phyloP scores from a whole-genome alignment of 2,113 vertebrate genomes.

The Elgaria multicarinata region DNA sequence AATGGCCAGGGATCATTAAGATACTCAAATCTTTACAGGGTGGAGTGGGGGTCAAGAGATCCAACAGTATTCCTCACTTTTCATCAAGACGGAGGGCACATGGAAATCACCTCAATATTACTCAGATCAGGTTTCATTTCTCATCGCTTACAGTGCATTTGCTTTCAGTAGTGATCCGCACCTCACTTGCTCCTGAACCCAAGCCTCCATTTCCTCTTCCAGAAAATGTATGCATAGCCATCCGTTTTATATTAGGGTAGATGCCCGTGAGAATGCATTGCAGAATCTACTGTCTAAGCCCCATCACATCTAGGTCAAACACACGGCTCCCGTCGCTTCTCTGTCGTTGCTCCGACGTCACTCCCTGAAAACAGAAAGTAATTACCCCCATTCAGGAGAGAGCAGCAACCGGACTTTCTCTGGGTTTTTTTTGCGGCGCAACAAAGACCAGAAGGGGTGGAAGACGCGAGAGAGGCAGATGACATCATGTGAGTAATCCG shows the following conservation, averaged over 20 bases:
- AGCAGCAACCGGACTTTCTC: too few relatives aligned
- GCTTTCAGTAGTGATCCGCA: background rate
- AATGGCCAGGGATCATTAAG: slow-evolving; percentile 31
- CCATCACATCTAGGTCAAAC: too few relatives aligned
- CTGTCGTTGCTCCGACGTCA: too few relatives aligned
- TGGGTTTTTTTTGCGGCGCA: too few relatives aligned
- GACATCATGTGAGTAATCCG: too few relatives aligned
- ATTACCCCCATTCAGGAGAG: too few relatives aligned
- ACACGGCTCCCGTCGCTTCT: too few relatives aligned
- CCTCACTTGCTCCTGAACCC: background rate
- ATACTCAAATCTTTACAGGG: slow-evolving; percentile 26
- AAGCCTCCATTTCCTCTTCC: background rate
- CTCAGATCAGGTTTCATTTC: background rate
- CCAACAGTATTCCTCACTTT: background rate
- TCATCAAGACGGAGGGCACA: accelerated
- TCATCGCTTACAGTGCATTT: background rate
- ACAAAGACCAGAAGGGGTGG: too few relatives aligned
- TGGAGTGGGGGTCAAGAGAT: slow-evolving; percentile 9
- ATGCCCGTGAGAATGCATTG: background rate
- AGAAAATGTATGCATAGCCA: too few relatives aligned
- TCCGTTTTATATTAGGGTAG: background rate
- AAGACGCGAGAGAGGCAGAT: too few relatives aligned
- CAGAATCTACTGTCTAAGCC: background rate
- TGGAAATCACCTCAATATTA: background rate
- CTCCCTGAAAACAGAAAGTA: too few relatives aligned